Evolutionary conservation across 1,140 invertebrate species (phyloP).

Genomic region (Meteorus sp.): DNA sequence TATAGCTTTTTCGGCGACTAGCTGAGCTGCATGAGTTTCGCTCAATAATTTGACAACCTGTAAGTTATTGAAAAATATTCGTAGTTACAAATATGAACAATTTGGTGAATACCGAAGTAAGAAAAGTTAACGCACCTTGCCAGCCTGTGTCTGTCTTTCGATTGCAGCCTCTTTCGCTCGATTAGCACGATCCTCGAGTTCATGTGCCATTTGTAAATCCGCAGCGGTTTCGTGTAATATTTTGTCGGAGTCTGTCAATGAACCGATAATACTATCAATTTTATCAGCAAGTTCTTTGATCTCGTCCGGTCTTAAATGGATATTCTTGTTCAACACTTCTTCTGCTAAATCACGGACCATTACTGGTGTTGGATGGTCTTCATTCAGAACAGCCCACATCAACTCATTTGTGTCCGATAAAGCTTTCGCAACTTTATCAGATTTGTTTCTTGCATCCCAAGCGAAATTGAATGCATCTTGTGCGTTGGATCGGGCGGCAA

Average conservation of each 20-base stretch:
- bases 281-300: constrained; percentile 79
- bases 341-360: constrained; percentile 80
- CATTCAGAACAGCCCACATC: constrained; percentile 75
- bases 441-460: constrained; percentile 60
- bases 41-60: constrained; percentile 63
- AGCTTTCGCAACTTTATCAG: constrained; percentile 59
- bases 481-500: constrained; percentile 62
- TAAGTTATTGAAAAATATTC: constrained; percentile 25
- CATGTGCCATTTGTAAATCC: constrained; percentile 74
- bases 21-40: constrained; percentile 76
- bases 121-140: constrained; percentile 23
- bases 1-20: constrained; percentile 77
- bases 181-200: constrained; percentile 77
- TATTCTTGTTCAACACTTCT: constrained; percentile 71
- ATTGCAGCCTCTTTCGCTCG: constrained; percentile 67
- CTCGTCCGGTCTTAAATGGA: constrained; percentile 79
- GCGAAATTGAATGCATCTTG: constrained; percentile 65
- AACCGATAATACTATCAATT: constrained; percentile 84
- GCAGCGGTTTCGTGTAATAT: constrained; percentile 84
- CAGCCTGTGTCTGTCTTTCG: constrained; percentile 40
- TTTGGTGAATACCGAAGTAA: constrained; percentile 3
- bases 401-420: constrained; percentile 66
- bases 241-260: constrained; percentile 85
- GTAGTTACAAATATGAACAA: constrained; percentile 16
- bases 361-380: constrained; percentile 75